Evolutionary conservation across 1,140 invertebrate species (phyloP).

Genomic region (Apis dorsata): DNA sequence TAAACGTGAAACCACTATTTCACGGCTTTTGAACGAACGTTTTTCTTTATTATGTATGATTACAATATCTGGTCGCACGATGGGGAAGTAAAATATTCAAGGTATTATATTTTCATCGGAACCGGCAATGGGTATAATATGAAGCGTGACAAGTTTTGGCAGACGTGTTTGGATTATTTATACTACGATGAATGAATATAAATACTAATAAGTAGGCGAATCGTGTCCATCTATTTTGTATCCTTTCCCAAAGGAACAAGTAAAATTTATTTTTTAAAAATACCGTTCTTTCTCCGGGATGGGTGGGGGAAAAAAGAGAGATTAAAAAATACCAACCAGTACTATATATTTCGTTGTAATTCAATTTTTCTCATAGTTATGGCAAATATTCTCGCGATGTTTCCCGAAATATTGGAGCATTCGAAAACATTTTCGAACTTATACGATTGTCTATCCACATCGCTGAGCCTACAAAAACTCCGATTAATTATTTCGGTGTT

Average conservation of each 20-base stretch:
- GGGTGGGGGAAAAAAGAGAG: background rate
- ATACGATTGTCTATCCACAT: background rate
- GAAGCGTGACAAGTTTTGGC: background rate
- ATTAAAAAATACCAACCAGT: background rate
- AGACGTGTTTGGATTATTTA: conserved; percentile 5
- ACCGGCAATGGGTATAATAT: background rate
- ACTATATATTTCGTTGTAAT: background rate
- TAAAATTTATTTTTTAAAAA: background rate
- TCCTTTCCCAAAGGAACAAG: background rate
- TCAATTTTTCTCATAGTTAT: background rate
- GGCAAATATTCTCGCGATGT: background rate
- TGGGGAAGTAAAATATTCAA: background rate
- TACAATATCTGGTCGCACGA: background rate
- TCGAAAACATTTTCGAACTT: background rate
- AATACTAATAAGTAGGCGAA: background rate
- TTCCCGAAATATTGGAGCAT: background rate
- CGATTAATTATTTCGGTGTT: conserved; percentile 24
- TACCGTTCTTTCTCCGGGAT: background rate
- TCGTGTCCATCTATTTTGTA: background rate
- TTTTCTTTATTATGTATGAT: conserved; percentile 1
- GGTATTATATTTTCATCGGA: conserved; percentile 9
- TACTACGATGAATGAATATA: conserved; percentile 17
- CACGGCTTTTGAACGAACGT: background rate
- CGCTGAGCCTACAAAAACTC: background rate
- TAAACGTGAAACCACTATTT: background rate